These are phyloP conservation scores for Serripes groenlandicus DNA, from an alignment of 2,888 invertebrate species.

Conservation along the genomic window DNA sequence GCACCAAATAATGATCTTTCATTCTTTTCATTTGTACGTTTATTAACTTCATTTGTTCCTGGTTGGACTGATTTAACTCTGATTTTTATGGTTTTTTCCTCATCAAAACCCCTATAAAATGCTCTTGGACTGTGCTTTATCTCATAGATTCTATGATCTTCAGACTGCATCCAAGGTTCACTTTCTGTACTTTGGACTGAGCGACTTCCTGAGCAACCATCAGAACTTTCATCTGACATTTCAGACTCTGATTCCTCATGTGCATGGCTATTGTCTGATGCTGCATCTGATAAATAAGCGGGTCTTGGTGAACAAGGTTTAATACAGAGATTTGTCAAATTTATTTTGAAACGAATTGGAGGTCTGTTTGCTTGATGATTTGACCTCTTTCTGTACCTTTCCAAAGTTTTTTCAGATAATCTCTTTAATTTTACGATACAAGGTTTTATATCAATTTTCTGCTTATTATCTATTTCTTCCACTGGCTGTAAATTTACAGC, in stretches of 20 bases:
- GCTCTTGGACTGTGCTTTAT: slow-evolving; percentile 14
- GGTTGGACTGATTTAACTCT: background rate
- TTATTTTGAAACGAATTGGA: slow-evolving; percentile 53
- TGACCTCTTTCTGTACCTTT: slow-evolving; percentile 33
- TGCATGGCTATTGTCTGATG: background rate
- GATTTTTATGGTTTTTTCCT: slow-evolving; percentile 5
- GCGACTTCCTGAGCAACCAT: background rate
- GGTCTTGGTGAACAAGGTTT: slow-evolving; percentile 34
- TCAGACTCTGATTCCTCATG: slow-evolving; percentile 11
- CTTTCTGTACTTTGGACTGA: background rate
- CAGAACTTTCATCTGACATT: slow-evolving; percentile 16
- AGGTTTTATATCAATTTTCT: slow-evolving; percentile 27
- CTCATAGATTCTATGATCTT: background rate
- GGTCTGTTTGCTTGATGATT: slow-evolving; percentile 29
- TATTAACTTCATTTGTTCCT: background rate
- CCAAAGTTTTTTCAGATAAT: slow-evolving; percentile 25
- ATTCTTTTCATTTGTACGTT: background rate
- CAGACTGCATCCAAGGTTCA: background rate
- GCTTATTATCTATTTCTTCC: background rate
- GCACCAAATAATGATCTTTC: background rate
- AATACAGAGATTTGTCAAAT: slow-evolving; percentile 37
- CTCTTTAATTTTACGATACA: slow-evolving; percentile 38
- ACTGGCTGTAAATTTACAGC: background rate
- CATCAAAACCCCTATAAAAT: slow-evolving; percentile 3
- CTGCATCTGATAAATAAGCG: slow-evolving; percentile 29